Conservation (phyloP, 2,797 vertebrate genomes). For the Simalia tracyae region DNA sequence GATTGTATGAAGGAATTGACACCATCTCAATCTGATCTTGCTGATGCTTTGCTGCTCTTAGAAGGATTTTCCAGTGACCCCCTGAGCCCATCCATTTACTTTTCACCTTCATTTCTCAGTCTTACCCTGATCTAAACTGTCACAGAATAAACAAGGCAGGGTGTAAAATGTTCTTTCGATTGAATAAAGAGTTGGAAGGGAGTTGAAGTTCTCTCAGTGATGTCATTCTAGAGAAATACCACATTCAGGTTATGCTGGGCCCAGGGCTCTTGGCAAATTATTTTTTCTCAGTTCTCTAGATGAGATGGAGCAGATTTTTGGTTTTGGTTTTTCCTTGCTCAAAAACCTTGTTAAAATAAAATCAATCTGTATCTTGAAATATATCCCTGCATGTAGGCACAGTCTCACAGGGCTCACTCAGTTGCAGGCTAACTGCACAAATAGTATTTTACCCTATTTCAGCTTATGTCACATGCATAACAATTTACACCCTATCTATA, state of each 20-base stretch:
- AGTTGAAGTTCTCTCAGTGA: background rate
- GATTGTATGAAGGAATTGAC: too few species aligned
- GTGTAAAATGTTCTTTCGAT: background rate
- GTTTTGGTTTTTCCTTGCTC: background rate
- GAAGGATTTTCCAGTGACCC: too few species aligned
- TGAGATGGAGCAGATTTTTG: background rate
- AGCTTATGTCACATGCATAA: background rate
- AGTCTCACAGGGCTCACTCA: background rate
- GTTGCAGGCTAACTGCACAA: background rate
- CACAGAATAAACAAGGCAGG: too few species aligned
- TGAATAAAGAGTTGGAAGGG: background rate
- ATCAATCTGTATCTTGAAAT: background rate
- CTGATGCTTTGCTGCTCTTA: too few species aligned
- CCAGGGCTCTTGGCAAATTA: background rate
- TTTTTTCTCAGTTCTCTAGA: background rate
- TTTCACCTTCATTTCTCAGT: too few species aligned
- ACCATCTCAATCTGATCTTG: too few species aligned
- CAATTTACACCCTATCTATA: background rate
- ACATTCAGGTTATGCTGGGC: background rate
- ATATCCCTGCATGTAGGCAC: background rate
- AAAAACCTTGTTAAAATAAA: background rate
- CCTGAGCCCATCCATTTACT: too few species aligned
- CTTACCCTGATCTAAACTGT: too few species aligned
- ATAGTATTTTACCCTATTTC: background rate
- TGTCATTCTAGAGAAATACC: background rate